Base-by-base conservation (phyloP, 2,888 invertebrate genomes). In the Ferdinandea cuprea region DNA sequence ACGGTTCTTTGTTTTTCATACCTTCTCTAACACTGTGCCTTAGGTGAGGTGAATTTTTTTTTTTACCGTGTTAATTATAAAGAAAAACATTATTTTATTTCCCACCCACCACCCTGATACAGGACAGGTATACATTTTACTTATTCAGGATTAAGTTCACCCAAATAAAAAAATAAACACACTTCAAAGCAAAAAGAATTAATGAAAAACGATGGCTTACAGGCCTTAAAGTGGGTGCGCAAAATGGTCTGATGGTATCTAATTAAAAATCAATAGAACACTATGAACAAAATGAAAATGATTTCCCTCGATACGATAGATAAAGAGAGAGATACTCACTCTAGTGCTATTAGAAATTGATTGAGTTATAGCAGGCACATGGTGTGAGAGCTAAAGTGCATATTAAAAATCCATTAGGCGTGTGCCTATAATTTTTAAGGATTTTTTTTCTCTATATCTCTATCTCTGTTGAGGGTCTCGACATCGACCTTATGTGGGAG, bases 361-460 rank as follows among this genome's bases (percentile, higher is more conserved):
- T 81, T 76, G 65, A 66, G 54, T 71, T 81, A 81, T 66, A 35
- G 46, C 35, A 13, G 2, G 21, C n/a, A 46, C 13, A 5, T 42
- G 58, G 9, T 37, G 6, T 32, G 42, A 35, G 56, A 65, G 69
- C 63, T 76, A 58, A 52, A 81, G 81, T 81, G 76, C 65, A 65
- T 76, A 76, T 76, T 81, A 81, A 76, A 76, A 76, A 50, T 71
- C 71, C 65, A 76, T 81, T 71, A 81, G 42, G 80, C 56, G 61
- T 69, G 58, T 63, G 69, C 52, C 58, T 58, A 54, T 52, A 46
- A 28, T 73, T 72, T 72, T 35, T 25, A 42, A 13, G 28, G 46
- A 68, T 52, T 28, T 21, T 7, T 21, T 35, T 54, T 15, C 15
- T 13, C 1, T 19, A 58, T 8, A 13, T 9, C 30, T 13, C n/a